phyloP scores from a whole-genome alignment of 2,888 invertebrate genomes.

The Conomelus anceps region DNA sequence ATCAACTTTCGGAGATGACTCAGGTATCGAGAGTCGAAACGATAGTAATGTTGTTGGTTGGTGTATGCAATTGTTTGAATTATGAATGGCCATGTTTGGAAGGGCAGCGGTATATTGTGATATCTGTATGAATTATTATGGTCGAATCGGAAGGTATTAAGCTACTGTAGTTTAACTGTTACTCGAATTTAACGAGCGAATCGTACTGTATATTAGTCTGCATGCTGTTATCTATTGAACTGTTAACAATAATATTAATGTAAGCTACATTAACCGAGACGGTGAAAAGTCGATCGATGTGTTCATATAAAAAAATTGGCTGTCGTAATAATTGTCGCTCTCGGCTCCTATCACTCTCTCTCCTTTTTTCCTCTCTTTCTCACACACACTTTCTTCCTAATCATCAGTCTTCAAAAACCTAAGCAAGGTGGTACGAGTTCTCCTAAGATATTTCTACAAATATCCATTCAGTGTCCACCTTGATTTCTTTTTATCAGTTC shows the following conservation, averaged over 20 bases:
- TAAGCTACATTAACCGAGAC: not conserved
- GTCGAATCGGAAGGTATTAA: not conserved
- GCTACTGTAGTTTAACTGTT: not conserved
- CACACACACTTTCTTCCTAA: too few species aligned
- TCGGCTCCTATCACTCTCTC: not conserved
- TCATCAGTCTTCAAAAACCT: not conserved
- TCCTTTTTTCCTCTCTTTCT: not conserved
- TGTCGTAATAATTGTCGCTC: not conserved
- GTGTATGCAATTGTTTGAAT: not conserved
- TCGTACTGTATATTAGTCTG: not conserved
- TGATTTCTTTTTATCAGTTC: not conserved
- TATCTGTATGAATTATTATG: not conserved
- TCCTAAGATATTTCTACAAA: conserved; percentile 33
- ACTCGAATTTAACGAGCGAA: not conserved
- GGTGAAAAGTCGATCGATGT: not conserved
- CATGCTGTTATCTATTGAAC: not conserved
- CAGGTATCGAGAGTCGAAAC: not conserved
- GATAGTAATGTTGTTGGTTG: not conserved
- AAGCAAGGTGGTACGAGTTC: not conserved
- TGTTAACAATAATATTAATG: not conserved
- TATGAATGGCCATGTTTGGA: not conserved
- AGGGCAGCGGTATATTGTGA: not conserved
- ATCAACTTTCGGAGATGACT: not conserved
- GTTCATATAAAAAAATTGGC: not conserved
- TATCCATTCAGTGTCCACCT: not conserved